Evolutionary conservation across 2,888 invertebrate genomes (phyloP).

Genomic region (Plagodis dolabraria): DNA sequence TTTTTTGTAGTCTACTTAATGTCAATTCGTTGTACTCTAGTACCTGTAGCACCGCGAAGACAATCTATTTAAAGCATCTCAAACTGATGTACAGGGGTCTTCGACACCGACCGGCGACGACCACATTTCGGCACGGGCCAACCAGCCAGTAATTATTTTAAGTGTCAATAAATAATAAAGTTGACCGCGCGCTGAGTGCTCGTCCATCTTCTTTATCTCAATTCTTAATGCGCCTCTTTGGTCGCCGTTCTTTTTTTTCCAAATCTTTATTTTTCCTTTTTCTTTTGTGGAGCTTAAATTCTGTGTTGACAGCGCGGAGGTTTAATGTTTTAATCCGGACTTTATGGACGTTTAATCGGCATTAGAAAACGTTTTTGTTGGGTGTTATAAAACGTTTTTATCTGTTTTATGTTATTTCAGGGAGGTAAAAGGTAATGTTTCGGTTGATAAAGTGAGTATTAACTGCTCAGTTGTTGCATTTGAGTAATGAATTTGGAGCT

Average conservation of each 20-base stretch:
- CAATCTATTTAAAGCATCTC: conserved; percentile 38
- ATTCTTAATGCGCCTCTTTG: conserved; percentile 84
- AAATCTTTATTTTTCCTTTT: conserved; percentile 64
- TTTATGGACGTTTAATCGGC: conserved; percentile 74
- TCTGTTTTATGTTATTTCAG: conserved; percentile 62
- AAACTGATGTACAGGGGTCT: conserved; percentile 52
- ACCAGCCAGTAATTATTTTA: conserved; percentile 80
- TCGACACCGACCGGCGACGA: conserved; percentile 53
- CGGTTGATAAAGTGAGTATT: conserved; percentile 42
- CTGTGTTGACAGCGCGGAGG: conserved; percentile 80
- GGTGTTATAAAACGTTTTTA: conserved; percentile 50
- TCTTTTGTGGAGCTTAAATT: conserved; percentile 76
- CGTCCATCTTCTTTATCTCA: conserved; percentile 84
- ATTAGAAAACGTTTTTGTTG: conserved; percentile 53
- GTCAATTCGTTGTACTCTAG: conserved; percentile 15
- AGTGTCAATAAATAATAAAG: conserved; percentile 85
- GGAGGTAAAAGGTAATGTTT: conserved; percentile 54
- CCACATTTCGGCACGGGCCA: conserved; percentile 77
- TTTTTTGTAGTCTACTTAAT: conserved; percentile 37
- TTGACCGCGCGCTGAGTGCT: conserved; percentile 79
- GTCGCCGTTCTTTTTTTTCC: conserved; percentile 73
- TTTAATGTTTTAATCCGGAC: conserved; percentile 83
- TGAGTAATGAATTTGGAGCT: conserved; percentile 51
- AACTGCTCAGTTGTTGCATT: conserved; percentile 31
- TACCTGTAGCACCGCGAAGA: conserved; percentile 30